phyloP scores from a whole-genome alignment of 2,113 vertebrate genomes.

The Puffinus mauretanicus region DNA sequence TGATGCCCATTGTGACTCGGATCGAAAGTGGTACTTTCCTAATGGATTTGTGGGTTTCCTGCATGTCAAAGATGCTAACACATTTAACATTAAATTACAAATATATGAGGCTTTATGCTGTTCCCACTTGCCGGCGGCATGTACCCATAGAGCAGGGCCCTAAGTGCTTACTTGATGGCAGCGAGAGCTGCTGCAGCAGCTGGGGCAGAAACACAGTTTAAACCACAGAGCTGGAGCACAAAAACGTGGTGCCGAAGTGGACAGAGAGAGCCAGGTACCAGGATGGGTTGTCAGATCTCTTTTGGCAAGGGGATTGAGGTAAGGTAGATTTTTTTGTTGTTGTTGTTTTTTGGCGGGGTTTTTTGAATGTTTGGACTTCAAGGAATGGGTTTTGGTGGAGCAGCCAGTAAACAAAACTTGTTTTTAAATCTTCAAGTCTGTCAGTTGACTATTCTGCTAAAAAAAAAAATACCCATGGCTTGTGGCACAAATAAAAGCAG shows the following conservation, averaged over 20 bases:
- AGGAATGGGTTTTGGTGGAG: background rate
- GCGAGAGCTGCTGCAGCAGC: background rate
- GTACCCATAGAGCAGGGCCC: background rate
- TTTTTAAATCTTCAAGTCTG: background rate
- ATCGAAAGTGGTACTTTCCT: background rate
- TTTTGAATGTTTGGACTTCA: background rate
- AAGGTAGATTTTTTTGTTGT: background rate
- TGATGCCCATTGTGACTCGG: rapidly evolving
- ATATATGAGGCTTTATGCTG: background rate
- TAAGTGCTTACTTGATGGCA: background rate
- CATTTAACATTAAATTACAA: background rate
- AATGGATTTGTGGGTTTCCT: background rate
- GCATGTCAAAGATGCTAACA: background rate
- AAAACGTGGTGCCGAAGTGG: rapidly evolving
- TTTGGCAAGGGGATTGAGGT: background rate
- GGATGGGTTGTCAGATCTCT: background rate
- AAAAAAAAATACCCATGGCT: background rate
- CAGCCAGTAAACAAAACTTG: background rate
- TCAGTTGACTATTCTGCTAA: background rate
- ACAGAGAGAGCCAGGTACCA: background rate
- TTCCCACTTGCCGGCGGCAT: background rate
- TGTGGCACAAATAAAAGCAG: background rate
- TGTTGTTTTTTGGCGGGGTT: too few relatives aligned
- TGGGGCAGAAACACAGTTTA: background rate
- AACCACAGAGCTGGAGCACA: background rate